Conservation (phyloP, 2,888 invertebrate genomes). For the Thymelicus lineola region DNA sequence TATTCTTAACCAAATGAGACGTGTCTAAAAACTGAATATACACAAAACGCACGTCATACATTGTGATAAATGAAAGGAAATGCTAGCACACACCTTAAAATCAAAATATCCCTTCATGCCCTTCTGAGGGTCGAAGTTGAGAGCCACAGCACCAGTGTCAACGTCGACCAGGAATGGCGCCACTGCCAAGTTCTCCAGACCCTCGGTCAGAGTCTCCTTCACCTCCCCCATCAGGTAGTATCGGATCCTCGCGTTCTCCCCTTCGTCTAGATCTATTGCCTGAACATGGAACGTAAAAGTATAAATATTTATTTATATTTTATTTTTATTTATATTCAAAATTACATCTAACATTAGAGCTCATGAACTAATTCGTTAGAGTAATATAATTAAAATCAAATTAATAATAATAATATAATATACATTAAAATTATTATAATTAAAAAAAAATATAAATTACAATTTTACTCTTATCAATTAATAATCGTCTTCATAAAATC, state of each 20-base stretch:
- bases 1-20: too few species aligned
- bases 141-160: constrained; percentile 92
- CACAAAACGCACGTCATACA: not conserved
- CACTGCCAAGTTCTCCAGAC: constrained; percentile 91
- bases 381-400: too few species aligned
- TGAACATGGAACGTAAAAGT: constrained; percentile 54
- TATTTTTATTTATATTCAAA: too few species aligned
- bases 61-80: not conserved
- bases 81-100: constrained; percentile 87
- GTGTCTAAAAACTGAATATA: too few species aligned
- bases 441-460: too few species aligned
- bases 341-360: too few species aligned
- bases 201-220: constrained; percentile 93
- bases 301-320: too few species aligned
- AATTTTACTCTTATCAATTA: too few species aligned
- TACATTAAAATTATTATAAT: too few species aligned
- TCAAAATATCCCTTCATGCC: constrained; percentile 99
- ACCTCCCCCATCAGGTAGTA: constrained; percentile 93
- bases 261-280: constrained; percentile 92
- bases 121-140: constrained; percentile 98
- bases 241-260: constrained; percentile 89
- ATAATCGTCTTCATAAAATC: too few species aligned
- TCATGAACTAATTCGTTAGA: too few species aligned
- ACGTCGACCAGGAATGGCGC: constrained; percentile 93
- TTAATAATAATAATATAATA: too few species aligned